Evolutionary conservation across 2,113 vertebrate genomes (phyloP), one percentile per base, ranked within the genome.

Genomic region (Chroicocephalus ridibundus): DNA sequence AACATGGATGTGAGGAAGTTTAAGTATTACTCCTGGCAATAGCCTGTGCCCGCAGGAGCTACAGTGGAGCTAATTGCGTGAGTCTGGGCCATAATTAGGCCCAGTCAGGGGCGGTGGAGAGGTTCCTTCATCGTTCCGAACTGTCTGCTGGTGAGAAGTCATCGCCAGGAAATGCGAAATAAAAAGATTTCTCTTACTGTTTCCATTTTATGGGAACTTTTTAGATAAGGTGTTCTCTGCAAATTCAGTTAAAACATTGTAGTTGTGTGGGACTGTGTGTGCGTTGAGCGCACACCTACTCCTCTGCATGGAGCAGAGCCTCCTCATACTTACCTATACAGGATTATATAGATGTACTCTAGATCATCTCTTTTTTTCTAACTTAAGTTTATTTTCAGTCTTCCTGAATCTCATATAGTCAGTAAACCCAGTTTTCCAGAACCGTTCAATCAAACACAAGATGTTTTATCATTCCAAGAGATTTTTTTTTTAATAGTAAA

Each of bases 31-130:
- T 82, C 5, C 40, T 61, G 54, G 18, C 9, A 2, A 5, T 13
- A 26, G 20, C 0, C 22, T 19, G 51, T 52, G 52, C 44, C 57
- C 13, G 0, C 0, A 8, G 24, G 52, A 55, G 38, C 80, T 1
- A 0, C 19, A 20, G 22, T 6, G 8, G 54, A 60, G 57, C 52
- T 34, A 3, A 13, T 15, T 13, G 19, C 4, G 0, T 4, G 6
- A 9, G 49, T 6, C 24, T 42, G 38, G 16, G n/a, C 36, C 0
- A 0, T 15, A 27, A 3, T 27, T 38, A 13, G 49, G 25, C 29
- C 8, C 6, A 4, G 19, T 51, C 3, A 2, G 44, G 11, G 36
- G 5, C 0, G 2, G 18, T 24, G 46, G 27, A 44, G n/a, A 29
- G 26, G n/a, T 60, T 82, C 54, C 44, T 36, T 69, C 57, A 5